phyloP scores from a whole-genome alignment of 2,888 invertebrate genomes.

The Bombylius major region DNA sequence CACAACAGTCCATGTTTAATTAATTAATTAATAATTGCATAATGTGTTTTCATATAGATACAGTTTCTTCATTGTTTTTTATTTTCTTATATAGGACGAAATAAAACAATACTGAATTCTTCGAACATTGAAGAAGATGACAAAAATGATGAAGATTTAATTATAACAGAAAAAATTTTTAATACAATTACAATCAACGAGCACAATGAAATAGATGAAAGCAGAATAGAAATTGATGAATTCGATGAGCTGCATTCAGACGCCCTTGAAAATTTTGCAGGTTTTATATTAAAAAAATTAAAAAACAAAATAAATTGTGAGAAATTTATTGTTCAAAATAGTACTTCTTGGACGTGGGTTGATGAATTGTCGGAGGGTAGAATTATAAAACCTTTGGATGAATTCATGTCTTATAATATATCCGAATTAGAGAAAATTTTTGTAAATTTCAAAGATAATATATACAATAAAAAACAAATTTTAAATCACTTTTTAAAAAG shows the following conservation, averaged over 20 bases:
- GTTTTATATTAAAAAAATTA: neutral
- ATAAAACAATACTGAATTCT: neutral
- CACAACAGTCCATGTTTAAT: neutral
- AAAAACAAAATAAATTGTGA: no score
- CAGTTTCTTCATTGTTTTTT: neutral
- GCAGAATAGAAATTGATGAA: neutral
- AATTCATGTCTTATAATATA: neutral
- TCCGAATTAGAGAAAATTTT: neutral
- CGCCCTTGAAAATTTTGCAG: neutral
- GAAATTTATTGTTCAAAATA: neutral
- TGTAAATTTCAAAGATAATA: neutral
- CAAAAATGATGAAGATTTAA: neutral
- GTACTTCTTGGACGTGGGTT: neutral
- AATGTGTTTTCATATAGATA: neutral
- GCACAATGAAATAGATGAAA: neutral
- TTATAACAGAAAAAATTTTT: neutral
- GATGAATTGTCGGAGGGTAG: neutral
- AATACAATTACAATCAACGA: neutral
- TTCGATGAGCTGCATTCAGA: neutral
- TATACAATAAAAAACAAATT: neutral
- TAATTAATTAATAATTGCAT: neutral
- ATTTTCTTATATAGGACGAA: neutral
- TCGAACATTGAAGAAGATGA: neutral
- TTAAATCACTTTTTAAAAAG: neutral
- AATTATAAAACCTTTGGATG: neutral